phyloP scores from a whole-genome alignment of 2,888 invertebrate species.

The Drosophila gaucha region DNA sequence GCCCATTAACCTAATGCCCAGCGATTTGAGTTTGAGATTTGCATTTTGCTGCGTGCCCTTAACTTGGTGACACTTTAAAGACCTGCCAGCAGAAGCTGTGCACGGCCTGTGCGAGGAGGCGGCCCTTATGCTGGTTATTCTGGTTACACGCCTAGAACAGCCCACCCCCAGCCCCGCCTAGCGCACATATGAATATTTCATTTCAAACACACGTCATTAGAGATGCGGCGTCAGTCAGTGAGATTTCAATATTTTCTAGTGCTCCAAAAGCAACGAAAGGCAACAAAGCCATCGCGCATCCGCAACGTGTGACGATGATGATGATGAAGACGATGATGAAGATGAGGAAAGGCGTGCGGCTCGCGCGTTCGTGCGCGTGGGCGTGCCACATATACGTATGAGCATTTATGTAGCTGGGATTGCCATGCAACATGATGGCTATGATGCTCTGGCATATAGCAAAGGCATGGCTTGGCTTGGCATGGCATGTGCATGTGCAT shows the following conservation, averaged over 20 bases:
- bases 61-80: slow-evolving; percentile 80
- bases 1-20: slow-evolving; percentile 73
- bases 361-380: slow-evolving; percentile 22
- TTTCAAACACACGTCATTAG: slow-evolving; percentile 79
- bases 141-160: slow-evolving; percentile 1
- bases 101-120: not conserved
- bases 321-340: slow-evolving; percentile 31
- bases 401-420: slow-evolving; percentile 1
- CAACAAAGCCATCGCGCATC: slow-evolving; percentile 43
- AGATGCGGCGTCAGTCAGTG: slow-evolving; percentile 74
- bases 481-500: slow-evolving; percentile 61
- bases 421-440: slow-evolving; percentile 47
- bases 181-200: slow-evolving; percentile 74
- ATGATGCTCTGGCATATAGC: slow-evolving; percentile 20
- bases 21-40: slow-evolving; percentile 70
- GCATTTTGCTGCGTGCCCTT: slow-evolving; percentile 46
- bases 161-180: not conserved
- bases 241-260: slow-evolving; percentile 78
- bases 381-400: slow-evolving; percentile 10
- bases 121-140: not conserved
- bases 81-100: slow-evolving; percentile 6
- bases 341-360: slow-evolving; percentile 19
- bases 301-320: slow-evolving; percentile 35
- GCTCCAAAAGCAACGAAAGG: slow-evolving; percentile 54
- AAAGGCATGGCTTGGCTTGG: slow-evolving; percentile 21